Evolutionary conservation across 2,113 vertebrate genomes (phyloP).

Genomic region (Campylomormyrus tamandua): DNA sequence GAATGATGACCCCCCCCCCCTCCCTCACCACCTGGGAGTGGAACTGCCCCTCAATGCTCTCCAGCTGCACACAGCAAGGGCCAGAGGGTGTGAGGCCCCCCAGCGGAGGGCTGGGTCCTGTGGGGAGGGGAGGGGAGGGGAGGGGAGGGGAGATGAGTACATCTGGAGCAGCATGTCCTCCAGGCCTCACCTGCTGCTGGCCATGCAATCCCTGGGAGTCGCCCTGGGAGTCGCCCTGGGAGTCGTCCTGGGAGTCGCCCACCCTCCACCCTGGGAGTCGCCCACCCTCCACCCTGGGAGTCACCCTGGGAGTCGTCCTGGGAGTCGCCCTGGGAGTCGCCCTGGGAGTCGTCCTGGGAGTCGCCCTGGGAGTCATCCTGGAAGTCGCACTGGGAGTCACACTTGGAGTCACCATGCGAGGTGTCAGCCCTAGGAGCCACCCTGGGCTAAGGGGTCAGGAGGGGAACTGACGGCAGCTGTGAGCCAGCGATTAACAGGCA

Average conservation of each 20-base stretch:
- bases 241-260: no score
- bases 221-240: not conserved
- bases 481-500: not conserved
- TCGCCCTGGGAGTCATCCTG: no score
- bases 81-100: constrained; percentile 4
- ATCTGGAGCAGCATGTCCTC: not conserved
- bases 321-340: no score
- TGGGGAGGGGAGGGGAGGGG: not conserved
- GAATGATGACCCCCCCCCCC: constrained; percentile 7
- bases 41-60: constrained; percentile 1
- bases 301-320: no score
- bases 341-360: no score
- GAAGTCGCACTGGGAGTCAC: no score
- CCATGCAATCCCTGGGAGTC: not conserved
- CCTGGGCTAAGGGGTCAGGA: not conserved
- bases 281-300: no score
- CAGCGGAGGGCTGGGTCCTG: not conserved
- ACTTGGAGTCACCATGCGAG: no score
- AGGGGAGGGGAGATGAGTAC: not conserved
- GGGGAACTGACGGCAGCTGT: not conserved
- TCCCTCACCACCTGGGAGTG: not conserved
- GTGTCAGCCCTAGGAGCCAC: not conserved
- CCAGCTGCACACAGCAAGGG: constrained; percentile 22
- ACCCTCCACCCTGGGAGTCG: no score
- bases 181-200: not conserved